Base-by-base conservation (phyloP, 2,888 invertebrate genomes). In the Adineta ricciae region DNA sequence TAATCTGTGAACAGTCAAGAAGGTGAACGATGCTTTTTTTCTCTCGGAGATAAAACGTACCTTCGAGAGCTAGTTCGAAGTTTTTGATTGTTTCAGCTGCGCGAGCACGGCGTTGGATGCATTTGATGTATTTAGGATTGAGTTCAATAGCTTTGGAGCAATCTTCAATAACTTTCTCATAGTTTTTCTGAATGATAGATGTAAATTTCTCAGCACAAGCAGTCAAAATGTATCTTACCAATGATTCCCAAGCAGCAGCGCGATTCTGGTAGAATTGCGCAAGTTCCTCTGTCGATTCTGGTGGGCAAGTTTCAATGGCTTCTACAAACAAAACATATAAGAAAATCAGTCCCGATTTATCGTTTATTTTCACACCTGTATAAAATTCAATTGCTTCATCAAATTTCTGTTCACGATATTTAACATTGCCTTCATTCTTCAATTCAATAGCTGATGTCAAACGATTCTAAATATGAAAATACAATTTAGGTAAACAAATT, bases 251-350 rank as follows among this genome's bases (percentile, higher is more conserved):
- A 83, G 96, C 95, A n/a, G 97, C 97, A 21, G 97, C 97, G 88
- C 96, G 93, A 90, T 97, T 97, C 90, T 97, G 97, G 90, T 96
- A 96, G 91, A 95, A 96, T 27, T 95, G 96, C 0, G 97, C 94
- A 85, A 96, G 91, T 88, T 95, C 95, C 0, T 92, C 92, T 41
- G 92, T 92, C 88, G 94, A 93, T 85, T 94, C 90, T 7, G 87
- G 72, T 1, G 92, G 91, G 88, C 92, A 91, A 8, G 90, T 86
- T 73, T 89, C 88, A 84, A 92, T 91, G 27, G 92, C 92, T 86
- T 90, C 88, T 36, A n/a, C 1, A 24, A 24, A 78, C 38, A 78
- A 41, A 4, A 78, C 27, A 16, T 19, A n/a, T 27, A 64, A 2
- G 5, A 36, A 32, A 52, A 24, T 2, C 8, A 19, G 32, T n/a